phyloP scores from a whole-genome alignment of 2,888 invertebrate genomes.

The Corbicula japonica region DNA sequence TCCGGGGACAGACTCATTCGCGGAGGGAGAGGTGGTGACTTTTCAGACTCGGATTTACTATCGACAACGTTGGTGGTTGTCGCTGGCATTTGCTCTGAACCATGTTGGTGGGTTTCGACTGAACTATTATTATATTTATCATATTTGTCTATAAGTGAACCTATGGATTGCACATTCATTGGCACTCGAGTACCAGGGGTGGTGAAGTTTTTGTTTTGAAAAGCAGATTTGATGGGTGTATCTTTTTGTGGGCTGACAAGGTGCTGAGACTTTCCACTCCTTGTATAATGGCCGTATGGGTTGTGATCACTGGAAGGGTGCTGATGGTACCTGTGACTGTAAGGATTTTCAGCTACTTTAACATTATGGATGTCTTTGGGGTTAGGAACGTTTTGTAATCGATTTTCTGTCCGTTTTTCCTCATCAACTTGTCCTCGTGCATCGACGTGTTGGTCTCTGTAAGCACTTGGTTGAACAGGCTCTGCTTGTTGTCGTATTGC shows the following conservation, averaged over 20 bases:
- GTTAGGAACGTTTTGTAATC: too few species aligned
- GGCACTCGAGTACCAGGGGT: conserved; percentile 58
- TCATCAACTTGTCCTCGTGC: not conserved
- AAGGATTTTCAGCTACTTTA: too few species aligned
- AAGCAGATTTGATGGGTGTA: conserved; percentile 31
- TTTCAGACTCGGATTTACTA: too few species aligned
- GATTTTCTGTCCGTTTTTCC: conserved; percentile 11
- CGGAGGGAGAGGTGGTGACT: conserved; percentile 68
- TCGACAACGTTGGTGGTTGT: conserved; percentile 38
- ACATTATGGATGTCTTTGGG: too few species aligned
- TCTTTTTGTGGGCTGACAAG: conserved; percentile 4
- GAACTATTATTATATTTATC: conserved; percentile 68
- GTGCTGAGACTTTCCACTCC: not conserved
- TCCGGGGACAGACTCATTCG: conserved; percentile 40
- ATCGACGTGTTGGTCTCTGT: not conserved
- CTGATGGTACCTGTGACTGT: not conserved
- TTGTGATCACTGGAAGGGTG: conserved; percentile 11
- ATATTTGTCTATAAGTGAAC: conserved; percentile 76
- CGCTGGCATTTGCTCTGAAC: conserved; percentile 20
- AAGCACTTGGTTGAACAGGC: conserved; percentile 46
- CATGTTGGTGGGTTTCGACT: conserved; percentile 17
- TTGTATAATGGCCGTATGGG: conserved; percentile 16
- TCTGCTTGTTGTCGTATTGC: conserved; percentile 72
- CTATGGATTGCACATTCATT: conserved; percentile 69
- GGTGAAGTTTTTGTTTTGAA: conserved; percentile 52